A percentile compares a stretch with the other conserved stretches of the same genome.
Conservation (phyloP, 2,113 vertebrate genomes). For the Malurus cyaneus region DNA sequence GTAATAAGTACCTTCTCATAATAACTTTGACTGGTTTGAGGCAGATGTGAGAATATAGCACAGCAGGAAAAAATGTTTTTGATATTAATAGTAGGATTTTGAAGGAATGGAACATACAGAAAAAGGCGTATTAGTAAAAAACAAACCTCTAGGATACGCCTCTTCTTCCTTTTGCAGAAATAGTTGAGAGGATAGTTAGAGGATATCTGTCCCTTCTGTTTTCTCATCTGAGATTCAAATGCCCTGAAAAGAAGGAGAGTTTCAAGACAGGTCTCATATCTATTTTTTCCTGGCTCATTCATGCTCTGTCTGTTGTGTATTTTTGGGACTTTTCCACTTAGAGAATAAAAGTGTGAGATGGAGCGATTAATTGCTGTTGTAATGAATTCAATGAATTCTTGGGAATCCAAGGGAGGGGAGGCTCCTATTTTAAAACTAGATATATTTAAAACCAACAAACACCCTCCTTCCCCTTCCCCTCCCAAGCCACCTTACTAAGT, state of each 20-base stretch:
- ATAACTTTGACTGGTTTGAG: neutral
- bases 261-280: neutral
- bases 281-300: neutral
- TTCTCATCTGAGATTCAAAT: neutral
- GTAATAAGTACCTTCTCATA: neutral
- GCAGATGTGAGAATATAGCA: neutral
- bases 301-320: neutral
- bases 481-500: neutral
- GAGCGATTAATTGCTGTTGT: neutral
- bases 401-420: neutral
- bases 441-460: neutral
- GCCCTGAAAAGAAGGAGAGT: neutral
- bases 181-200: neutral
- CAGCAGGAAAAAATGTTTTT: neutral
- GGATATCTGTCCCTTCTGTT: neutral
- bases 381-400: neutral
- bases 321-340: neutral
- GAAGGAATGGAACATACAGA: neutral
- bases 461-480: neutral
- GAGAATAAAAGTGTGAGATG: neutral
- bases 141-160: neutral
- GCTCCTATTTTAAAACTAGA: neutral
- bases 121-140: neutral
- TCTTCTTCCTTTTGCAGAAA: neutral
- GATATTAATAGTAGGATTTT: neutral